Conservation (phyloP, 2,888 invertebrate genomes). For the Phengaris alcon region DNA sequence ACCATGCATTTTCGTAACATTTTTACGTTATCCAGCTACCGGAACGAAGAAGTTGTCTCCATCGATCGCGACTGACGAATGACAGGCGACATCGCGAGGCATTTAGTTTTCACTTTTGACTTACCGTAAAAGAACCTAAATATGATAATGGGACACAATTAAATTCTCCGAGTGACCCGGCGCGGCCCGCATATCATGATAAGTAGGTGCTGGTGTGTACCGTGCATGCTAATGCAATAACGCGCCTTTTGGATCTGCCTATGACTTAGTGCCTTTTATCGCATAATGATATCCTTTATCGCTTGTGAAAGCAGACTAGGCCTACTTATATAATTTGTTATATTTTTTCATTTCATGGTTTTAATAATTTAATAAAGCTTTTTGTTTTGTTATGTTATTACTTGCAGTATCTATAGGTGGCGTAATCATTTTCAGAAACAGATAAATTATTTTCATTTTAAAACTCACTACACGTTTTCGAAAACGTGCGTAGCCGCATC, state of each 20-base stretch:
- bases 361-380: neutral
- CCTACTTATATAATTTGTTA: conserved; percentile 43
- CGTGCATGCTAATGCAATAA: conserved; percentile 64
- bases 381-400: neutral
- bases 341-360: neutral
- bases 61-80: conserved; percentile 74
- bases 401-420: neutral
- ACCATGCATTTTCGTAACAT: conserved; percentile 49
- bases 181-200: conserved; percentile 75
- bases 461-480: neutral
- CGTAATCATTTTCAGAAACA: neutral
- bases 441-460: neutral
- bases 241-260: conserved; percentile 56
- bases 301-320: conserved; percentile 66
- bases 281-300: conserved; percentile 64
- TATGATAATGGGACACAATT: conserved; percentile 80
- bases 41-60: conserved; percentile 66
- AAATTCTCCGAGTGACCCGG: conserved; percentile 74
- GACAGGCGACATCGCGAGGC: conserved; percentile 61
- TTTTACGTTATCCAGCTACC: conserved; percentile 51
- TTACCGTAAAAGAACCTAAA: conserved; percentile 78
- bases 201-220: conserved; percentile 64
- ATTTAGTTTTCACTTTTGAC: conserved; percentile 78
- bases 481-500: neutral
- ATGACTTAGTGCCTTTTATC: conserved; percentile 62